Evolutionary conservation across 2,888 invertebrate genomes (phyloP), one percentile per base, ranked within the genome.

Genomic region (Strigamia maritima): DNA sequence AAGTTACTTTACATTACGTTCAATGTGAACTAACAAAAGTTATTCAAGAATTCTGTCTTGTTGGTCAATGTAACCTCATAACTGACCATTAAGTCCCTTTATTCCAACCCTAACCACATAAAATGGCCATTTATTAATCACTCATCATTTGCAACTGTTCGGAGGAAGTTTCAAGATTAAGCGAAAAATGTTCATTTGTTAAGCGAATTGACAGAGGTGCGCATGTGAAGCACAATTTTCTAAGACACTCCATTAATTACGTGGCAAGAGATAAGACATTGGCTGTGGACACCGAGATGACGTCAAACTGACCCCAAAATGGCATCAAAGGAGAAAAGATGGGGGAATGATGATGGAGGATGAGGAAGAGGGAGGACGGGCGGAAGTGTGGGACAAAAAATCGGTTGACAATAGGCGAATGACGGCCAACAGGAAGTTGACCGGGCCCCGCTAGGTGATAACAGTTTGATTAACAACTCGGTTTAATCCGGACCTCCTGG

Each of bases 301-400:
- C 65, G 65, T 65, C 65, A 65, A 24, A 65, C 65, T 65, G 65
- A 65, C 65, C 65, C 65, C 65, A 65, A 49, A 65, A 65, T 65
- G 65, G 65, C 65, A 65, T 65, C 65, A 65, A 65, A 65, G 65
- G 65, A 65, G 65, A 65, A 24, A 65, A 65, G 65, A 65, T 24
- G 65, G 26, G 65, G 65, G 28, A 10, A 24, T 8, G 65, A 65
- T 65, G 65, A 65, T 65, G 65, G 65, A 65, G 65, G 26, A 65
- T 26, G 65, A 65, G 65, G 65, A 65, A 65, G 65, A 28, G 65
- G 65, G 65, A 14, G 65, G 65, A 26, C 65, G 12, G 65, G 28
- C 65, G 65, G 65, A 65, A 65, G 65, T 65, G 28, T 1, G 65
- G 24, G 65, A 65, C 65, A 65, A 65, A 65, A 65, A 65, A 65